These are phyloP conservation scores for Listronotus bonariensis DNA, from an alignment of 1,140 invertebrate species.

Conservation along the genomic window DNA sequence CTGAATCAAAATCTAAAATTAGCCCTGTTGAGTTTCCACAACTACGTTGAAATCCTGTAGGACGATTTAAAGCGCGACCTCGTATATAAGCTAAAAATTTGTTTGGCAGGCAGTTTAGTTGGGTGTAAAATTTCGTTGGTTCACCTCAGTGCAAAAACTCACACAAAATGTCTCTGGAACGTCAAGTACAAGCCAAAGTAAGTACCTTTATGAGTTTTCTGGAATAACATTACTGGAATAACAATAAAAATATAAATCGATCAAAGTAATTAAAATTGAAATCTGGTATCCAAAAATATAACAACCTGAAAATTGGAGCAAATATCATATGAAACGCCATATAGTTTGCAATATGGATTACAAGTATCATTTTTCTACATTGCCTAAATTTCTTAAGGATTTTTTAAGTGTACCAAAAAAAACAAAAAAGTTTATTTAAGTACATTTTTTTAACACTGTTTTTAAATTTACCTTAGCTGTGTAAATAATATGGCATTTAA, in stretches of 20 bases:
- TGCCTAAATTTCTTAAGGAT: neutral
- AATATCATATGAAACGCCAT: too few species aligned
- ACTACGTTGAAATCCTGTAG: slow-evolving; percentile 31
- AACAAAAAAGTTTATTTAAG: too few species aligned
- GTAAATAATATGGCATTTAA: too few species aligned
- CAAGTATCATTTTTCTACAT: too few species aligned
- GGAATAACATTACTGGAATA: slow-evolving; percentile 17
- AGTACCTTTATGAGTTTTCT: slow-evolving; percentile 38
- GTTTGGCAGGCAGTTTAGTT: slow-evolving; percentile 30
- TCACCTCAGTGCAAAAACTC: slow-evolving; percentile 24
- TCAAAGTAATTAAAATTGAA: neutral
- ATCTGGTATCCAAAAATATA: too few species aligned
- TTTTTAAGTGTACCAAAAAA: neutral
- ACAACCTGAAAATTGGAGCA: too few species aligned
- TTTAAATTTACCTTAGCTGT: too few species aligned
- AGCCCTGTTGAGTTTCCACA: slow-evolving; percentile 27
- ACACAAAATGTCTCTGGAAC: slow-evolving; percentile 72
- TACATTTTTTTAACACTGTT: too few species aligned
- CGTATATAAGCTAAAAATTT: slow-evolving; percentile 30
- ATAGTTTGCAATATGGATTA: too few species aligned
- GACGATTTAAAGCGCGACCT: slow-evolving; percentile 32
- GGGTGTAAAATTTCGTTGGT: slow-evolving; percentile 24
- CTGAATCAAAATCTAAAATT: slow-evolving; percentile 31
- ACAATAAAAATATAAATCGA: neutral
- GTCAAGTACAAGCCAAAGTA: slow-evolving; percentile 79